phyloP scores from a whole-genome alignment of 2,888 invertebrate species.

The Temnothorax unifasciatus region DNA sequence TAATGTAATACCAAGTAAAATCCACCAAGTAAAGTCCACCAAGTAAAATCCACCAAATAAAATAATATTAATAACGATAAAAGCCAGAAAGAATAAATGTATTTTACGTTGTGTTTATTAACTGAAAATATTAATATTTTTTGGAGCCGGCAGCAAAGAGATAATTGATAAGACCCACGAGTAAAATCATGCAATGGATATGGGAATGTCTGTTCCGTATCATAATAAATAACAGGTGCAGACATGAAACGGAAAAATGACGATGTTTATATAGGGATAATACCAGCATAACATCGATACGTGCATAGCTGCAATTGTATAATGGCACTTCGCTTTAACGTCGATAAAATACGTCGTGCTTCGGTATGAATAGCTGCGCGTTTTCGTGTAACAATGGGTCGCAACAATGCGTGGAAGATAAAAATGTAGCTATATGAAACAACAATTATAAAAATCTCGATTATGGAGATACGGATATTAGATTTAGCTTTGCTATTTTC shows the following conservation, averaged over 20 bases:
- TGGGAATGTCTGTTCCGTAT: neutral
- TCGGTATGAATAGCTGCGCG: slow-evolving; percentile 9
- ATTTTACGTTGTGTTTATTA: neutral
- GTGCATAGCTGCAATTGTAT: slow-evolving; percentile 29
- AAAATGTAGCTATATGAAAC: slow-evolving; percentile 21
- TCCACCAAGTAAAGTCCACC: slow-evolving; percentile 3
- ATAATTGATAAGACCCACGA: slow-evolving; percentile 22
- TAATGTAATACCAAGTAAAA: slow-evolving; percentile 18
- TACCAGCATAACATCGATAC: slow-evolving; percentile 15
- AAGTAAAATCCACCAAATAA: neutral
- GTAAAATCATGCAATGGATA: neutral
- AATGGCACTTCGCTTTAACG: slow-evolving; percentile 34
- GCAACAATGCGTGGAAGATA: slow-evolving; percentile 5
- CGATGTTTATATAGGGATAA: slow-evolving; percentile 17
- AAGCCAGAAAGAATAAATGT: neutral
- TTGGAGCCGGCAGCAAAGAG: neutral
- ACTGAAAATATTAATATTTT: slow-evolving; percentile 2
- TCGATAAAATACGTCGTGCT: slow-evolving; percentile 37
- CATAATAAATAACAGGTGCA: neutral
- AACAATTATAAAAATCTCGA: slow-evolving; percentile 30
- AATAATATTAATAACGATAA: neutral
- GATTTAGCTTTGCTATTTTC: slow-evolving; percentile 14
- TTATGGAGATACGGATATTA: slow-evolving; percentile 14
- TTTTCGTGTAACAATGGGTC: slow-evolving; percentile 18
- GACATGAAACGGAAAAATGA: slow-evolving; percentile 17